These are phyloP conservation scores for Solenodon paradoxus DNA, from an alignment of 2,113 vertebrate species.

Conservation along the genomic window DNA sequence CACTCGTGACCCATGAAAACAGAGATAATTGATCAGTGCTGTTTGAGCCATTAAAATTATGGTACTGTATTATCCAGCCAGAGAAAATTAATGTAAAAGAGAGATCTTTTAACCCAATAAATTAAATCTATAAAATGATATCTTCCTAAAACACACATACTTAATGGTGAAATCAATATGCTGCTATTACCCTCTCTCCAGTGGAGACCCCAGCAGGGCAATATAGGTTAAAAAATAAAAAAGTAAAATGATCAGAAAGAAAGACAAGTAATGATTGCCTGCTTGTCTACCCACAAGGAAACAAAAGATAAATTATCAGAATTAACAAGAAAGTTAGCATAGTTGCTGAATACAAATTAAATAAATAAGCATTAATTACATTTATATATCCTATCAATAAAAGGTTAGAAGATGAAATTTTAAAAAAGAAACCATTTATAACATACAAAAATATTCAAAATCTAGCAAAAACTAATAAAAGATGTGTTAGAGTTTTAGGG, in stretches of 20 bases:
- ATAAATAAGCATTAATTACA: neutral
- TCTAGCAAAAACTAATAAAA: neutral
- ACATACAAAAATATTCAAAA: neutral
- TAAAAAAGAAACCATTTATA: neutral
- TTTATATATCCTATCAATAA: neutral
- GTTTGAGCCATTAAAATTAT: neutral
- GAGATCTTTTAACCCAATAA: neutral
- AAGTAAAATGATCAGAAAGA: neutral
- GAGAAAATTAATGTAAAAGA: neutral
- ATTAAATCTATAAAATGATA: neutral
- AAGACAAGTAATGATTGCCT: neutral
- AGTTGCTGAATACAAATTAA: neutral
- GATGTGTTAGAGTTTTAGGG: neutral
- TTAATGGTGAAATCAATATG: neutral
- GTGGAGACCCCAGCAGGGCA: neutral
- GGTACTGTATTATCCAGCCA: neutral
- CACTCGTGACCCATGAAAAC: neutral
- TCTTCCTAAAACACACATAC: neutral
- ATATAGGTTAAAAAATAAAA: neutral
- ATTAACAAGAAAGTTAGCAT: neutral
- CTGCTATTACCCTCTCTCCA: neutral
- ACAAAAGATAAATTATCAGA: neutral
- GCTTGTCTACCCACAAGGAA: neutral
- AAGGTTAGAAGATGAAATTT: neutral
- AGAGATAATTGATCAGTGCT: neutral